These are phyloP conservation scores for Sturmia bella DNA, from an alignment of 2,888 invertebrate species.

Conservation along the genomic window DNA sequence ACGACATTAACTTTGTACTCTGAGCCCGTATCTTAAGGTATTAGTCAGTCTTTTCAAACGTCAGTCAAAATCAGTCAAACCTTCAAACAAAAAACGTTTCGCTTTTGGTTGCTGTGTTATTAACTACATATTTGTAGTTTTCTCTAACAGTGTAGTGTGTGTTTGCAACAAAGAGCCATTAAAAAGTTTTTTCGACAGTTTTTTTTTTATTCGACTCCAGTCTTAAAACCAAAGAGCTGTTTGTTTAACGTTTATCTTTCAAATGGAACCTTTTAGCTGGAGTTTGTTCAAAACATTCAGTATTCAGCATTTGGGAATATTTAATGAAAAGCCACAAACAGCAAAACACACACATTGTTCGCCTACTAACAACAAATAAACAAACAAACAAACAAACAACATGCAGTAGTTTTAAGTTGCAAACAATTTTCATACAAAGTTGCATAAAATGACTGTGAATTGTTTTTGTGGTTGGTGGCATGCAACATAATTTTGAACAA, in stretches of 20 bases:
- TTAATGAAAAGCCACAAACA: constrained; percentile 13
- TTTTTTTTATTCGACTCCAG: not conserved
- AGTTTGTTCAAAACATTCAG: constrained; percentile 29
- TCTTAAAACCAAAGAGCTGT: not conserved
- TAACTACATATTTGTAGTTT: constrained; percentile 31
- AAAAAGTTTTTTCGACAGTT: constrained; percentile 16
- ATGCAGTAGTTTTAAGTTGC: constrained; percentile 12
- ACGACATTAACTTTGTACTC: constrained; percentile 66
- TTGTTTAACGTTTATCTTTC: constrained; percentile 15
- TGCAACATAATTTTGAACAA: constrained; percentile 54
- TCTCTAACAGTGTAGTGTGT: not conserved
- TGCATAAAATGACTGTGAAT: constrained; percentile 16
- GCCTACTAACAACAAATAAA: too few relatives aligned
- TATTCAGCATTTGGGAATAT: not conserved
- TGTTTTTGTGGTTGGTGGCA: constrained; percentile 38
- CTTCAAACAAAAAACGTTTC: not conserved
- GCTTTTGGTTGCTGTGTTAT: too few relatives aligned
- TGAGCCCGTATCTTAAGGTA: constrained; percentile 15
- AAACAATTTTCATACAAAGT: constrained; percentile 36
- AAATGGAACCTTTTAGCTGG: constrained; percentile 10
- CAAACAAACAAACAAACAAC: not conserved
- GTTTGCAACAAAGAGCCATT: not conserved
- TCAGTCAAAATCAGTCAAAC: constrained; percentile 48
- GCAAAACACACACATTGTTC: not conserved
- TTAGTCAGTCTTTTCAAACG: constrained; percentile 22